Evolutionary conservation across 2,797 vertebrate genomes (phyloP).

Genomic region (Pogonophryne albipinna): DNA sequence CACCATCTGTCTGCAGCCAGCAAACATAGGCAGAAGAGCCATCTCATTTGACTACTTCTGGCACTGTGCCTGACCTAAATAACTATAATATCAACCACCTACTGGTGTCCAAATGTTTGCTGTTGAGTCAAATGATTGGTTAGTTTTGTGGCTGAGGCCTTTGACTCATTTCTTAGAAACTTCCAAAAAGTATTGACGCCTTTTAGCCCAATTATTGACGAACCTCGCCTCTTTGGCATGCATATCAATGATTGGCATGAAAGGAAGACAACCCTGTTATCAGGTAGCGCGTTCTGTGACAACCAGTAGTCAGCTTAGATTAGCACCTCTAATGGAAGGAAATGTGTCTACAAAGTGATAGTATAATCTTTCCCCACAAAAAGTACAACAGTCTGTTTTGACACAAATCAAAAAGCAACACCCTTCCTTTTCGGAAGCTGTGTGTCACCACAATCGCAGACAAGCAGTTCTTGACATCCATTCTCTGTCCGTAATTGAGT

Average conservation of each 20-base stretch:
- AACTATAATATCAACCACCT: constrained; percentile 65
- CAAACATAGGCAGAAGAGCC: constrained; percentile 48
- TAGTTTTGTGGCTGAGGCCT: constrained; percentile 27
- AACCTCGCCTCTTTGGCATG: constrained; percentile 13
- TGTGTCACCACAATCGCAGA: constrained; percentile 25
- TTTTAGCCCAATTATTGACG: constrained; percentile 31
- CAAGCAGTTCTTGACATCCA: constrained; percentile 43
- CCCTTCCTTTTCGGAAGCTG: constrained; percentile 51
- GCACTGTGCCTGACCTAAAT: constrained; percentile 70
- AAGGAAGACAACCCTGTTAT: constrained; percentile 40
- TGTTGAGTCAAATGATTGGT: constrained; percentile 23
- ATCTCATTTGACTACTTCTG: constrained; percentile 55
- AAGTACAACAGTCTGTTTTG: constrained; percentile 31
- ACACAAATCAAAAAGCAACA: constrained; percentile 25
- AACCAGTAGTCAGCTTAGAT: constrained; percentile 22
- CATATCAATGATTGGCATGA: constrained; percentile 36
- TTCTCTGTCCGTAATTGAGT: constrained; percentile 57
- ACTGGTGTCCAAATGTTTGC: constrained; percentile 39
- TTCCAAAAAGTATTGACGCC: constrained; percentile 11
- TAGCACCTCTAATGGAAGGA: constrained; percentile 29
- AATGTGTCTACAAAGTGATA: constrained; percentile 50
- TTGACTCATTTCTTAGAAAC: constrained; percentile 16
- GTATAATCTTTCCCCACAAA: constrained; percentile 14
- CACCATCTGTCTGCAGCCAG: constrained; percentile 50
- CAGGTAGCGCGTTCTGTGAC: constrained; percentile 34